Percentiles rank a stretch among this genome's conserved stretches.
These are phyloP conservation scores for Epinephelus moara DNA, from an alignment of 2,113 vertebrate genomes.

Conservation along the genomic window DNA sequence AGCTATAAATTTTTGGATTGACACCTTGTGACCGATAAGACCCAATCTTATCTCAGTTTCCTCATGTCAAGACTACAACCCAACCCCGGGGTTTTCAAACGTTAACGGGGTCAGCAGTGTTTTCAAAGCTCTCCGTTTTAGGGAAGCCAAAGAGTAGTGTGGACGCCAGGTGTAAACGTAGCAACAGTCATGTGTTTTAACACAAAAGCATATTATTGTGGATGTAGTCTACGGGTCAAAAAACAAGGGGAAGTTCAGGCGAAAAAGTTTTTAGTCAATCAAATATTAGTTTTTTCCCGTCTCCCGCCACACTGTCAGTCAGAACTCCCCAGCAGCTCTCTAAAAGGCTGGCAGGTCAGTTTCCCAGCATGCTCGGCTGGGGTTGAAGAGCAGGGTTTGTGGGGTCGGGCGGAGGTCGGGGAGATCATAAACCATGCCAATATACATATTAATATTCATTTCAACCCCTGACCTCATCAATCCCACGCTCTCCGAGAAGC, in stretches of 20 bases:
- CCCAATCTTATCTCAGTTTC: no score
- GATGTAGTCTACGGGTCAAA: slow-evolving; percentile 14
- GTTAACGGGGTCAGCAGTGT: no score
- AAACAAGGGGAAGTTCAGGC: background rate
- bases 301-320: background rate
- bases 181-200: no score
- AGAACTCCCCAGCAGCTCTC: slow-evolving; percentile 9
- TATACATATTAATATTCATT: slow-evolving; percentile 66
- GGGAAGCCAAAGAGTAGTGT: no score
- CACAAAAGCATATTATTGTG: no score
- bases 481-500: slow-evolving; percentile 2
- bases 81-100: no score
- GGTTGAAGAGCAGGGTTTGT: slow-evolving; percentile 14
- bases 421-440: slow-evolving; percentile 51
- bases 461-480: slow-evolving; percentile 35
- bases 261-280: background rate
- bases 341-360: background rate
- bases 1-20: no score
- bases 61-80: no score
- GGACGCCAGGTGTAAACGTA: no score
- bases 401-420: slow-evolving; percentile 30
- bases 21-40: no score
- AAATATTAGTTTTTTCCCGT: background rate
- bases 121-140: no score
- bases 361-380: slow-evolving; percentile 36